Percentiles rank a stretch among this genome's conserved stretches.
phyloP scores from a whole-genome alignment of 2,113 vertebrate species.

The Ailurus styani region DNA sequence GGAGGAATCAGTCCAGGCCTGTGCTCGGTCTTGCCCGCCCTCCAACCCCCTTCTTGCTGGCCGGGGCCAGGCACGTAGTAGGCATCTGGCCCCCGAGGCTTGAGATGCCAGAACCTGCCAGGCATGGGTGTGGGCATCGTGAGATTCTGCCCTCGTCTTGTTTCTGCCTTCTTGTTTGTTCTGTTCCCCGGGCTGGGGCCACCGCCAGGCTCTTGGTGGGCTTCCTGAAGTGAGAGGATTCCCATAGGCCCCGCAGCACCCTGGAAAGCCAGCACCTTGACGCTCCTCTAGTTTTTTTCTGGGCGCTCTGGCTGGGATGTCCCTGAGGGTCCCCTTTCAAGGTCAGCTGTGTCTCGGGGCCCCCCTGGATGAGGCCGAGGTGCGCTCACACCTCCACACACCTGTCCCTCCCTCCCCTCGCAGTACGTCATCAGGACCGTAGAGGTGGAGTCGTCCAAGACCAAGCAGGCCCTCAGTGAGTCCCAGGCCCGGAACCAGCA shows the following conservation, averaged over 20 bases:
- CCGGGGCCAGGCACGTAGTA: not conserved
- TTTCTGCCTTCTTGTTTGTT: not conserved
- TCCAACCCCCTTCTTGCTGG: not conserved
- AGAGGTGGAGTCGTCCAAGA: slow-evolving; percentile 89
- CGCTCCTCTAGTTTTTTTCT: not conserved
- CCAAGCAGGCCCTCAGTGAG: slow-evolving; percentile 85
- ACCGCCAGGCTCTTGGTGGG: not conserved
- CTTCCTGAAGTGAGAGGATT: not conserved
- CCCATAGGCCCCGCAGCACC: not conserved
- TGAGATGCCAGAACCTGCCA: accelerated
- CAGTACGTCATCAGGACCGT: slow-evolving; percentile 88
- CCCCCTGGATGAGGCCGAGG: not conserved
- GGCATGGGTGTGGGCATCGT: not conserved
- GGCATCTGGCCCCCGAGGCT: accelerated
- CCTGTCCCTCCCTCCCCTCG: accelerated
- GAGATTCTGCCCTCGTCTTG: not conserved
- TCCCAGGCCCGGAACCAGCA: slow-evolving; percentile 86
- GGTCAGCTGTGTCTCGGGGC: accelerated
- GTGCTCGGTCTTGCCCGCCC: not conserved
- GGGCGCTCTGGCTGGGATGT: not conserved
- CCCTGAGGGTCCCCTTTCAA: not conserved
- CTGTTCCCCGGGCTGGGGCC: not conserved
- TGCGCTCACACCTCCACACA: accelerated
- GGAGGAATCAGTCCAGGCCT: not conserved
- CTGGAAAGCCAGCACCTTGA: not conserved